A percentile compares a stretch with the other conserved stretches of the same genome.
Conservation (phyloP, 2,113 vertebrate species). For the Leptobrachium leishanense region DNA sequence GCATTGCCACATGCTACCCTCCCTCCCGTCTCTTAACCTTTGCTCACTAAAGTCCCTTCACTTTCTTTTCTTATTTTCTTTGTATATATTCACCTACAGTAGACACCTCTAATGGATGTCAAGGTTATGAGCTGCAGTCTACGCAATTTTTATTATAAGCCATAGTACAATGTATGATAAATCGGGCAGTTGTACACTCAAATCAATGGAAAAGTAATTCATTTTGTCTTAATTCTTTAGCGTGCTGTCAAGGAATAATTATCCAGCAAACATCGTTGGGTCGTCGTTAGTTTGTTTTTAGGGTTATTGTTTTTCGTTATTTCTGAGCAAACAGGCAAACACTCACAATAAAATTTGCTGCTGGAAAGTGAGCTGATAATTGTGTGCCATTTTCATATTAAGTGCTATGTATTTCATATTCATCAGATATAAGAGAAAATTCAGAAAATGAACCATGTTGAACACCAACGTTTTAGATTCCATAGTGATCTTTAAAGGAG, state of each 20-base stretch:
- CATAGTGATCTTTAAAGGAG: conserved; percentile 8
- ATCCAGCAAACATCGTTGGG: conserved; percentile 7
- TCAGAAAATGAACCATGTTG: conserved; percentile 51
- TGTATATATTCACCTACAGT: conserved; percentile 62
- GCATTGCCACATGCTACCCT: conserved; percentile 38
- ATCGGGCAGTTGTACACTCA: conserved; percentile 57
- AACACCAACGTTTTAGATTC: conserved; percentile 44
- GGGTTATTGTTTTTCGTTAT: not conserved
- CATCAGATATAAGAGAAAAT: conserved; percentile 50
- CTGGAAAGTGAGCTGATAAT: conserved; percentile 7
- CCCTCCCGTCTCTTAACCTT: conserved; percentile 43
- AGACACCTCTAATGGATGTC: conserved; percentile 65
- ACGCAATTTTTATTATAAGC: conserved; percentile 72
- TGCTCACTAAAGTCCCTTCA: conserved; percentile 37
- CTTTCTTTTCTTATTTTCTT: conserved; percentile 47
- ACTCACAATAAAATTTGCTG: conserved; percentile 13
- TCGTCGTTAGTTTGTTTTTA: not conserved
- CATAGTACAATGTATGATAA: conserved; percentile 70
- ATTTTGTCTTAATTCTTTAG: conserved; percentile 11
- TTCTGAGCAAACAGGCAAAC: conserved; percentile 5
- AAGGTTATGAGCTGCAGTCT: conserved; percentile 66
- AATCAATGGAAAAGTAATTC: conserved; percentile 51
- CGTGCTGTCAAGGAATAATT: not conserved
- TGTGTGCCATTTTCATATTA: conserved; percentile 1
- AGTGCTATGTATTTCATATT: conserved; percentile 4